These are phyloP conservation scores for Protonemura montana DNA, from an alignment of 2,888 invertebrate species.

Conservation along the genomic window DNA sequence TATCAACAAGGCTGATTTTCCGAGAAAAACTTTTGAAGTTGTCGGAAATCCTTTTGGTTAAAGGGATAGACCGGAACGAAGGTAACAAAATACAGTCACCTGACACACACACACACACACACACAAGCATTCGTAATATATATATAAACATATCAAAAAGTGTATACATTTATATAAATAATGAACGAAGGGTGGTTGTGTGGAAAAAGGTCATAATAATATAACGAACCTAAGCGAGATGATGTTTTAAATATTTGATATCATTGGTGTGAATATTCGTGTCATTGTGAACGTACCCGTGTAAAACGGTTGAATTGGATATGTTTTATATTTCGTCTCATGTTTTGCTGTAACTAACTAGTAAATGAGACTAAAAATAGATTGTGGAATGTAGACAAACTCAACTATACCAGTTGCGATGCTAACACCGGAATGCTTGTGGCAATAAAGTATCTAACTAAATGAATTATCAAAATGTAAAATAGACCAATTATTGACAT, in stretches of 20 bases:
- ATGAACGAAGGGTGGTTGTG: too few relatives aligned
- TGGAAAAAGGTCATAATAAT: too few relatives aligned
- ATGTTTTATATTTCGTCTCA: too few relatives aligned
- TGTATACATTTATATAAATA: not conserved
- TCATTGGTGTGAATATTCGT: too few relatives aligned
- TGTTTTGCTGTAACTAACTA: too few relatives aligned
- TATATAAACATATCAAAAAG: not conserved
- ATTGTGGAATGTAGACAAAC: too few relatives aligned
- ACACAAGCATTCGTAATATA: not conserved
- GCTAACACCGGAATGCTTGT: too few relatives aligned
- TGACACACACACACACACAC: not conserved
- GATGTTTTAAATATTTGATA: not conserved
- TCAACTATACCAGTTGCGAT: too few relatives aligned
- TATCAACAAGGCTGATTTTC: constrained; percentile 24
- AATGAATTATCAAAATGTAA: not conserved
- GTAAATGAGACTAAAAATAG: too few relatives aligned
- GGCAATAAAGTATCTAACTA: not conserved
- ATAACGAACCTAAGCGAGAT: not conserved
- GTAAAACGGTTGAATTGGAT: too few relatives aligned
- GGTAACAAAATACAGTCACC: not conserved
- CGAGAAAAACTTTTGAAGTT: not conserved
- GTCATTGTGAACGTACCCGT: too few relatives aligned
- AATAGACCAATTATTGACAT: not conserved
- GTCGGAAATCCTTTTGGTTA: not conserved
- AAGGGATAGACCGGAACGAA: not conserved